phyloP scores from a whole-genome alignment of 2,113 vertebrate genomes.

The Toxotes jaculatrix region DNA sequence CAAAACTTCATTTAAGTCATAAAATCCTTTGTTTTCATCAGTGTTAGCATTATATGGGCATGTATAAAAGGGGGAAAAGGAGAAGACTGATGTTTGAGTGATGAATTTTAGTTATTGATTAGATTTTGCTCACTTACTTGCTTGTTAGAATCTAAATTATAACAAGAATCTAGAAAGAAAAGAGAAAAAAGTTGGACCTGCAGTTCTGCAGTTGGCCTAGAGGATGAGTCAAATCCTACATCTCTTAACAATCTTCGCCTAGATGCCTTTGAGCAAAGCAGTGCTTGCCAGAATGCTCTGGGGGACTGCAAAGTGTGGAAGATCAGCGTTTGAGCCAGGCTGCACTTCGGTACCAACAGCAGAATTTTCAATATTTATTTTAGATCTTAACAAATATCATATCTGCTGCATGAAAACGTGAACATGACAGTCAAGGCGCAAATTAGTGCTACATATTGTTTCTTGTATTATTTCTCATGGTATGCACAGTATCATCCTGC shows the following conservation, averaged over 20 bases:
- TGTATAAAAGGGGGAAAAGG: too few species aligned
- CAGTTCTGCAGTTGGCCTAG: too few species aligned
- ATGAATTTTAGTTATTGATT: too few species aligned
- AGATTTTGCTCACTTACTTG: not conserved
- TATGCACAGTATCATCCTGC: not conserved
- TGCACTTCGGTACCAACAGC: too few species aligned
- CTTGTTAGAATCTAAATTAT: not conserved
- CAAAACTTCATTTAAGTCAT: not conserved
- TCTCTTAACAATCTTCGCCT: not conserved
- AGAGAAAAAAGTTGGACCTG: too few species aligned
- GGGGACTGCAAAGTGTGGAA: too few species aligned
- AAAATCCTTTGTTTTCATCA: not conserved
- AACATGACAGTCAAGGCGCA: not conserved
- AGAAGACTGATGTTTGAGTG: too few species aligned
- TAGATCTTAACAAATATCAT: not conserved
- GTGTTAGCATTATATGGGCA: too few species aligned
- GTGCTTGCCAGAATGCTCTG: too few species aligned
- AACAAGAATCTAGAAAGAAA: not conserved
- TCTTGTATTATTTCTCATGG: not conserved
- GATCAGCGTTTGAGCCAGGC: too few species aligned
- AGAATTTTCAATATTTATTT: too few species aligned
- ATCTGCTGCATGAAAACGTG: not conserved
- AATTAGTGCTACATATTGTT: not conserved
- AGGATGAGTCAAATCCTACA: too few species aligned
- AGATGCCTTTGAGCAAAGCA: not conserved